These are phyloP conservation scores for Cinara cedri DNA, from an alignment of 2,888 invertebrate genomes.

Conservation along the genomic window DNA sequence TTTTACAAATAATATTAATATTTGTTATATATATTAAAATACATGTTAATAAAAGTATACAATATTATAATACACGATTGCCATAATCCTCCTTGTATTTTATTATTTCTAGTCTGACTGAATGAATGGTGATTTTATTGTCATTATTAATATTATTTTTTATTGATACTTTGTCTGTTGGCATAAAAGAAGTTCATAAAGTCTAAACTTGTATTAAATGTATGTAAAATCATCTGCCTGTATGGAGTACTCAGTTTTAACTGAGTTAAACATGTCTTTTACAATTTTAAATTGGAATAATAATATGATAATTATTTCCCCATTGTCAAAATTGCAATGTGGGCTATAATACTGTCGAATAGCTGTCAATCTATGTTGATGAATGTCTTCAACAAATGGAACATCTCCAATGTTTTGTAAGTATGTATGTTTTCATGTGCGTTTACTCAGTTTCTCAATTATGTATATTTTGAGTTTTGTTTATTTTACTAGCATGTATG, in stretches of 20 bases:
- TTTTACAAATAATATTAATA: conserved; percentile 2
- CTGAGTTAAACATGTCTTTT: conserved; percentile 33
- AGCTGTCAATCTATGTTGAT: conserved; percentile 38
- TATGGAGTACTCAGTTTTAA: conserved; percentile 22
- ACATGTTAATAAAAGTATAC: conserved; percentile 12
- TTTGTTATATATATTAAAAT: not conserved
- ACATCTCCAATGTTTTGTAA: conserved; percentile 56
- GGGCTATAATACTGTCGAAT: conserved; percentile 44
- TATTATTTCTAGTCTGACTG: conserved; percentile 46
- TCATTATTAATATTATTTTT: conserved; percentile 14
- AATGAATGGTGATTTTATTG: conserved; percentile 33
- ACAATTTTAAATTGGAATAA: conserved; percentile 27
- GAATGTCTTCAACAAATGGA: conserved; percentile 51
- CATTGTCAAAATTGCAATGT: conserved; percentile 22
- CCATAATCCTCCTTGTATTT: conserved; percentile 43
- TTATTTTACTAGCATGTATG: conserved; percentile 44
- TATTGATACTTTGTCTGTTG: conserved; percentile 7
- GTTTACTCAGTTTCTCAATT: conserved; percentile 21
- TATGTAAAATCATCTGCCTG: conserved; percentile 35
- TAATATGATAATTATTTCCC: conserved; percentile 30
- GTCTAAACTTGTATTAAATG: conserved; percentile 3
- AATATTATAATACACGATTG: conserved; percentile 21
- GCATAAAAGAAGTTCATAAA: conserved; percentile 1
- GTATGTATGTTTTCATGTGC: conserved; percentile 51
- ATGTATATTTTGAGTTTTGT: conserved; percentile 39